phyloP scores from a whole-genome alignment of 2,797 vertebrate genomes.

The Holocentrus rufus region DNA sequence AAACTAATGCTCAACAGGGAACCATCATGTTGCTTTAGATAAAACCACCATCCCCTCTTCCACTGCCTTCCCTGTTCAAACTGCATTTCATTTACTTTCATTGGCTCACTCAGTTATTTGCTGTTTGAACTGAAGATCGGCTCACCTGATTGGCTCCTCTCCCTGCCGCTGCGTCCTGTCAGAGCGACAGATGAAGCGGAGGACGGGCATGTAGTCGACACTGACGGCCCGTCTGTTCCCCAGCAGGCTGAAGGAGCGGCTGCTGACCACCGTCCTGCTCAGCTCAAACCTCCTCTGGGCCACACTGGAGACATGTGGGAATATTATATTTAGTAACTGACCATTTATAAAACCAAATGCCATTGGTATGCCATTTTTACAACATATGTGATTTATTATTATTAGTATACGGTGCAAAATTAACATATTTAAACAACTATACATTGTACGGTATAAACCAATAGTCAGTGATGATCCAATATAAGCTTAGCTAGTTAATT shows the following conservation, averaged over 20 bases:
- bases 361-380: too few species aligned
- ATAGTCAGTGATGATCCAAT: too few species aligned
- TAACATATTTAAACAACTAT: too few species aligned
- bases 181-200: conserved; percentile 87
- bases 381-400: too few species aligned
- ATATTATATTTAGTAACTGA: not conserved
- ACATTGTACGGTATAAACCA: too few species aligned
- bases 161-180: conserved; percentile 81
- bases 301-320: conserved; percentile 68
- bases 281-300: conserved; percentile 78
- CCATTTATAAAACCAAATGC: too few species aligned
- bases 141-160: conserved; percentile 85
- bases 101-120: not conserved
- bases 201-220: conserved; percentile 87
- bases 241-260: conserved; percentile 75
- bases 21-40: too few species aligned
- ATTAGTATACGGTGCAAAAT: too few species aligned
- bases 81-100: too few species aligned
- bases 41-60: not conserved
- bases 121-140: not conserved
- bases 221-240: conserved; percentile 83
- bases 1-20: not conserved
- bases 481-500: too few species aligned
- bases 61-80: not conserved
- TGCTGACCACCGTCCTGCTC: conserved; percentile 81